A percentile compares a stretch with the other conserved stretches of the same genome.
Evolutionary conservation across 2,888 invertebrate species (phyloP).

Genomic region (Hypena proboscidalis): DNA sequence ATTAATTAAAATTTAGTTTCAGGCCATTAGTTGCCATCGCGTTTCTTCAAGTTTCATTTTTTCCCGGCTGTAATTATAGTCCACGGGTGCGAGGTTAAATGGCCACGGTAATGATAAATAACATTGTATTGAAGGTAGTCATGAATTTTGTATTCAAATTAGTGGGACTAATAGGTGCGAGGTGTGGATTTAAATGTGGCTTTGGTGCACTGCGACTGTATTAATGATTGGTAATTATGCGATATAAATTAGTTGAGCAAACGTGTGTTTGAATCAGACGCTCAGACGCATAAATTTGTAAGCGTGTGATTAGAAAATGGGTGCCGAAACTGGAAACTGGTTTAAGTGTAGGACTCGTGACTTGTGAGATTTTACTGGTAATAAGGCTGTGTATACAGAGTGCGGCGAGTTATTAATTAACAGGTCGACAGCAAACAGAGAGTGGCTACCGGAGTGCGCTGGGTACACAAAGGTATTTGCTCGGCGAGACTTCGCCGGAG

Average conservation of each 20-base stretch:
- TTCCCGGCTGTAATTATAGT: slow-evolving; percentile 79
- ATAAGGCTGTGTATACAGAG: slow-evolving; percentile 83
- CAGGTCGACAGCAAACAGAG: slow-evolving; percentile 84
- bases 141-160: slow-evolving; percentile 85
- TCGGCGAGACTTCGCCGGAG: slow-evolving; percentile 68
- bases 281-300: slow-evolving; percentile 48
- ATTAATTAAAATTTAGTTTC: slow-evolving; percentile 86
- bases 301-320: slow-evolving; percentile 74
- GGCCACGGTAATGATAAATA: slow-evolving; percentile 82
- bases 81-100: slow-evolving; percentile 79
- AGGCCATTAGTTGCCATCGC: slow-evolving; percentile 83
- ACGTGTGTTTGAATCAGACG: too few species aligned
- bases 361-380: slow-evolving; percentile 84
- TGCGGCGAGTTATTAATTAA: slow-evolving; percentile 84
- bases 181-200: slow-evolving; percentile 73
- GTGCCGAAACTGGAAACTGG: slow-evolving; percentile 68
- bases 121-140: slow-evolving; percentile 78
- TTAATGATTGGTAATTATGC: slow-evolving; percentile 61
- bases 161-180: slow-evolving; percentile 72
- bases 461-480: slow-evolving; percentile 75
- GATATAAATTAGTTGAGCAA: slow-evolving; percentile 34
- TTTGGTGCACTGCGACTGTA: slow-evolving; percentile 66
- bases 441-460: slow-evolving; percentile 81
- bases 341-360: slow-evolving; percentile 77
- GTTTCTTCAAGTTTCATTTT: slow-evolving; percentile 83